Evolutionary conservation across 2,888 invertebrate genomes (phyloP), one percentile per base, ranked within the genome.

Genomic region (Thyatira batis): DNA sequence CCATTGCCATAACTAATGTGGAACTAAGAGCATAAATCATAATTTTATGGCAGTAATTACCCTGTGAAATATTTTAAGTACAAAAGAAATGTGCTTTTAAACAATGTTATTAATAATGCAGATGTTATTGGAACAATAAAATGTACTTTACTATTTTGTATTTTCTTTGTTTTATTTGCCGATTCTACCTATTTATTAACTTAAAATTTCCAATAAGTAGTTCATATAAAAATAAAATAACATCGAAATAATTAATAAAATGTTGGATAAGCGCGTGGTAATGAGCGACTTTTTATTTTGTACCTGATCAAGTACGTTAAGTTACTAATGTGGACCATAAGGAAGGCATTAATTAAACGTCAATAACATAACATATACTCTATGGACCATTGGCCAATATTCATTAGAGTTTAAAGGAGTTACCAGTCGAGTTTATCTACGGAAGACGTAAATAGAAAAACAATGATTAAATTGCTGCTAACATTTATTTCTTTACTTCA

Each of bases 41-140:
- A 33, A 33, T 13, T 13, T 33, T n/a, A 33, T 33, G 13, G 30
- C 11, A 30, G 11, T 30, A 11, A 39, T 17, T 39, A 39, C 17
- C 13, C 8, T 1, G n/a, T 39, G 8, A 39, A 61, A 57, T 54
- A 57, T 61, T 69, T 61, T 67, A 60, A 60, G 57, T 65, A 54
- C 58, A 70, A 63, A 54, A 57, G 63, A 79, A 82, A 71, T 71
- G 65, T 75, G 82, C 85, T 87, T 88, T 82, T 80, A 75, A 79
- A 39, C 5, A 81, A 76, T 80, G 74, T 82, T 77, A 63, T 58
- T 78, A 84, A 86, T 83, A 75, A 71, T 76, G 76, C 80, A 70
- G 68, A 78, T 72, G 72, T 78, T 78, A 79, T 76, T 78, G 76
- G 76, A 76, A 76, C 78, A 83, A 78, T 78, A 76, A 84, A 80